Base-by-base conservation (phyloP, 2,888 invertebrate species). In the Drosophila formosana region DNA sequence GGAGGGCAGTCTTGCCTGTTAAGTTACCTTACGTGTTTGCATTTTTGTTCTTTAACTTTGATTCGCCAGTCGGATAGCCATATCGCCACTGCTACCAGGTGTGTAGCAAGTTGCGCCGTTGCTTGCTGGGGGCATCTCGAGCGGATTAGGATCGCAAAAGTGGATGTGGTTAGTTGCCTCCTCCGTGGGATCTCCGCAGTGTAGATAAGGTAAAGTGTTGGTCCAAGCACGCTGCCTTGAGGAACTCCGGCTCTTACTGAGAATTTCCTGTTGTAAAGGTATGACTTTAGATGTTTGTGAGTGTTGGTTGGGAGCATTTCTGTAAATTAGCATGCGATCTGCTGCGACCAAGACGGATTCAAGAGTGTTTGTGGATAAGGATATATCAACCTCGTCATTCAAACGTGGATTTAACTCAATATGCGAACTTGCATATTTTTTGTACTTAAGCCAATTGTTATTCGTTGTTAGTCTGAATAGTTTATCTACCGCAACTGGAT, bases 1-100 rank as follows among this genome's bases (percentile, higher is more conserved):
- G 34, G 34, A 37, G 34, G n/a, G 34, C 34, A 37, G 34, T 37
- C n/a, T 37, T 37, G 34, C n/a, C 34, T 39, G 39, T 45, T 45
- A 9, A 45, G 3, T 3, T 11, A 45, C 25, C 25, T 45, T 11
- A 45, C 45, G 4, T 45, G 45, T 18, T 43, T 43, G 9, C 23
- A 43, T 43, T 43, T 41, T 43, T 43, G 43, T 43, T 43, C 43
- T 9, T 8, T 43, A 8, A 43, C 23, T 43, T 25, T 23, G 9
- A 43, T 23, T 18, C 23, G 43, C 23, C 43, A 43, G 9, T 43
- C 43, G 23, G 7, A 25, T 23, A 43, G 43, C 23, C 43, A 39
- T 13, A 13, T 39, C 13, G 13, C 3, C 6, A 39, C 39, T n/a
- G 39, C 39, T 6, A 13, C 39, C 13, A 41, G 13, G 30, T 32